Percentiles rank a stretch among this genome's conserved stretches.
Conservation (phyloP, 2,888 invertebrate genomes). For the Chelonus formosanus region DNA sequence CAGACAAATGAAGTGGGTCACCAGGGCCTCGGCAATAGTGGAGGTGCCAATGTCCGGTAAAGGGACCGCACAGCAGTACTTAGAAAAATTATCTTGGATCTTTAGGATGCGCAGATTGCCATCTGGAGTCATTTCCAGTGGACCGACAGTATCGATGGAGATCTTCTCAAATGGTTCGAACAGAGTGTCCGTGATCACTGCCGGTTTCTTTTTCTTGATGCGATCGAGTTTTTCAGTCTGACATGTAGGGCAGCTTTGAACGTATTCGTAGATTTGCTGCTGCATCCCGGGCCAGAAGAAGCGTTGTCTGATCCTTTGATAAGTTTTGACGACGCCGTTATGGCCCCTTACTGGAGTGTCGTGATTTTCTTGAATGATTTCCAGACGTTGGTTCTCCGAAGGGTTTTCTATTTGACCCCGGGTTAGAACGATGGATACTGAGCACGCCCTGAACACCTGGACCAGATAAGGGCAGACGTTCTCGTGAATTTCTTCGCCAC, state of each 20-base stretch:
- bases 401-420: slow-evolving; percentile 23
- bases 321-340: slow-evolving; percentile 40
- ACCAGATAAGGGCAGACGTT: no score
- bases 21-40: slow-evolving; percentile 23
- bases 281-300: background rate
- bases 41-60: slow-evolving; percentile 18
- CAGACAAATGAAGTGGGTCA: slow-evolving; percentile 5
- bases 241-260: slow-evolving; percentile 27
- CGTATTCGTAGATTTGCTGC: slow-evolving; percentile 10
- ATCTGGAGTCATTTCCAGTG: slow-evolving; percentile 19
- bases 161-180: slow-evolving; percentile 35
- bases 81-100: slow-evolving; percentile 30
- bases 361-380: slow-evolving; percentile 36
- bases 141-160: slow-evolving; percentile 36
- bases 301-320: slow-evolving; percentile 32
- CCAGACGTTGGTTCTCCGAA: background rate
- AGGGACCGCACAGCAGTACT: slow-evolving; percentile 24
- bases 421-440: slow-evolving; percentile 7
- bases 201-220: slow-evolving; percentile 18
- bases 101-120: slow-evolving; percentile 30
- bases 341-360: slow-evolving; percentile 39
- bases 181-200: no score
- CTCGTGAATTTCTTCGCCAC: no score
- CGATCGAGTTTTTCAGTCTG: slow-evolving; percentile 33
- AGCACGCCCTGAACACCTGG: background rate